Base-by-base conservation (phyloP, 2,888 invertebrate species). In the Polyommatus iphigenia region DNA sequence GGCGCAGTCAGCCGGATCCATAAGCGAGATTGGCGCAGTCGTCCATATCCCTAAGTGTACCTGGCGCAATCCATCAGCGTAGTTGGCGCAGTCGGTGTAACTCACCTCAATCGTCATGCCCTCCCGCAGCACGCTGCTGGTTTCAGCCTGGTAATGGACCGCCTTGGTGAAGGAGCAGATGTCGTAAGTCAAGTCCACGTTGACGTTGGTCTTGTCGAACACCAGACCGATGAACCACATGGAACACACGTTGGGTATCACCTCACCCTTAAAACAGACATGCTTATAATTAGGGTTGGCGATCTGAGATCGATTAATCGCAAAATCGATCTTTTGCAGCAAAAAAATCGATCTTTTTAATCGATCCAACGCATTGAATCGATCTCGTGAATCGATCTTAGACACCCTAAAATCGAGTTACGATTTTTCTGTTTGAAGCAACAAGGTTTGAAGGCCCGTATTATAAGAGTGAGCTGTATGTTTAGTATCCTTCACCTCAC, bases 141-240 rank as follows among this genome's bases (percentile, higher is more conserved):
- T 95, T 81, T 95, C 95, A 0, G 97, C 98, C 88, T 97, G 97
- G 82, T 96, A 95, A 88, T 96, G 96, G 88, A 99, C 98, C 54
- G 97, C 96, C 85, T 98, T 97, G 0, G 98, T 98, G 91, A 99
- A 99, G 77, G 96, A 96, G 84, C 97, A 97, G 82, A 99, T 99
- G 87, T 99, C 99, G 82, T 96, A 96, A 0, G 99, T 99, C 79
- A 99, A 95, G 92, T 99, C 98, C 77, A 99, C 96, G 86, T 99
- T 98, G 76, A 98, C 94, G 87, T 97, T 97, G 18, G 97, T 96
- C 92, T 98, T 98, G 84, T 97, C 97, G 88, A 99, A 99, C 81
- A 97, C 97, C 77, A 99, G 94, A 0, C 99, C 99, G 85, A 99
- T 98, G 91, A 99, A 99, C 99, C 99, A 99, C 96, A 99, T 97